Percentiles rank a stretch among this genome's conserved stretches.
Evolutionary conservation across 2,113 vertebrate genomes (phyloP).

Genomic region (Rhinogobius similis): DNA sequence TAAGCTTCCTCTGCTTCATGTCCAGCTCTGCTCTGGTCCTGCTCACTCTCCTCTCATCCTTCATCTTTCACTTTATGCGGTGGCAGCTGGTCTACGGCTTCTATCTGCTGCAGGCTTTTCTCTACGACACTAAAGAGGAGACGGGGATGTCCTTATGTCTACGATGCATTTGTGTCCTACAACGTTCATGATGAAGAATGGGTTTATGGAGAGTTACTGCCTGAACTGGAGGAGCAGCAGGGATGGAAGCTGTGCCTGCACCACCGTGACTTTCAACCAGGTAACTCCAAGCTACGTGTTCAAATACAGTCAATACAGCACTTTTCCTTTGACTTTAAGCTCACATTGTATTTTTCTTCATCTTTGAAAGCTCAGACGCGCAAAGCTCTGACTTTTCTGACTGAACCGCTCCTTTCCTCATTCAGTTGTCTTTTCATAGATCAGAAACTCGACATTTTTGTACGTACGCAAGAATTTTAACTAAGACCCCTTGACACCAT

Average conservation of each 20-base stretch:
- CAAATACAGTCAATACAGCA: neutral
- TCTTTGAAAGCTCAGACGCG: too few species aligned
- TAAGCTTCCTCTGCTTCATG: slow-evolving; percentile 59
- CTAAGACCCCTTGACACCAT: too few species aligned
- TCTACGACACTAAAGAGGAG: slow-evolving; percentile 68
- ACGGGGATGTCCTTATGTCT: slow-evolving; percentile 39
- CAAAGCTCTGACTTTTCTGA: too few species aligned
- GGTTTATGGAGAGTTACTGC: slow-evolving; percentile 74
- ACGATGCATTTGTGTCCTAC: slow-evolving; percentile 81
- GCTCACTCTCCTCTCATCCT: slow-evolving; percentile 56
- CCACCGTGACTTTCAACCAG: slow-evolving; percentile 80
- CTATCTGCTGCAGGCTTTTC: slow-evolving; percentile 69
- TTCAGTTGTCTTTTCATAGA: too few species aligned
- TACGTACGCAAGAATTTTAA: too few species aligned
- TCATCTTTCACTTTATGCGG: slow-evolving; percentile 66
- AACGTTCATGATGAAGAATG: slow-evolving; percentile 74
- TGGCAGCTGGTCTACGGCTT: slow-evolving; percentile 74
- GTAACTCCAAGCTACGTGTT: too few species aligned
- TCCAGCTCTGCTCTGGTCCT: slow-evolving; percentile 40
- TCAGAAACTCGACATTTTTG: too few species aligned
- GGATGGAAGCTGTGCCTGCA: slow-evolving; percentile 80
- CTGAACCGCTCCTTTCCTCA: too few species aligned
- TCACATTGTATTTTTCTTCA: too few species aligned
- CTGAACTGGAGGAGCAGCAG: slow-evolving; percentile 74
- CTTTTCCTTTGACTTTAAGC: too few species aligned